Evolutionary conservation across 2,797 vertebrate genomes (phyloP), one percentile per base, ranked within the genome.

Genomic region (Neosilurus hyrtlii): DNA sequence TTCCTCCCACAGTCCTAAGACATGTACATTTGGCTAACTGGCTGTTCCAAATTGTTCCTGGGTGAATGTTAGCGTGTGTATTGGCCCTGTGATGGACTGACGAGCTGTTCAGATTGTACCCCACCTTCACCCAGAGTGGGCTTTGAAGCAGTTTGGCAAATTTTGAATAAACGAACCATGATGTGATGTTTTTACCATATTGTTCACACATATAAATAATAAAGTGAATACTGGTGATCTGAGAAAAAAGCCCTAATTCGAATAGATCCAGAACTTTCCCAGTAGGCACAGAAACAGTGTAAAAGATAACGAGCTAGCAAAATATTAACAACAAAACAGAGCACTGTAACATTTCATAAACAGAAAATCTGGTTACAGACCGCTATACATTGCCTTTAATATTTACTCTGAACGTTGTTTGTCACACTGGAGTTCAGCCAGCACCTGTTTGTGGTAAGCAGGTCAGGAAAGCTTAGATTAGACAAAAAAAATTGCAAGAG

Each of bases 331-430:
- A 30, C 20, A 59, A 59, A 59, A n/a, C 26, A 59, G 22, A 15
- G 10, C 56, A 37, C 30, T 76, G 73, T 20, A 61, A 61, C 20
- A 43, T 37, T 76, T 76, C 18, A 59, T 9, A 61, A 37, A 76
- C 73, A 37, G 56, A n/a, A 76, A 76, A n/a, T 76, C 73, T 7
- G 6, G 9, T 59, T 35, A 75, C 56, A 75, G 18, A 14, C 73
- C 37, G 54, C 26, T 37, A 26, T 22, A 72, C 6, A 16, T 26
- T 22, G 49, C 26, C 18, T 75, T 75, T 75, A 75, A 75, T 14
- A 59, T 59, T 59, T 30, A 75, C 20, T 10, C 30, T 59, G 11
- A 59, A 10, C n/a, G 73, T n/a, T 75, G 73, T 75, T 59, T 75
- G 73, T 75, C 56, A 75, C 59, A 10, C 18, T 74, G 72, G 26